phyloP scores from a whole-genome alignment of 2,797 vertebrate genomes.

The Malacoraja senta region DNA sequence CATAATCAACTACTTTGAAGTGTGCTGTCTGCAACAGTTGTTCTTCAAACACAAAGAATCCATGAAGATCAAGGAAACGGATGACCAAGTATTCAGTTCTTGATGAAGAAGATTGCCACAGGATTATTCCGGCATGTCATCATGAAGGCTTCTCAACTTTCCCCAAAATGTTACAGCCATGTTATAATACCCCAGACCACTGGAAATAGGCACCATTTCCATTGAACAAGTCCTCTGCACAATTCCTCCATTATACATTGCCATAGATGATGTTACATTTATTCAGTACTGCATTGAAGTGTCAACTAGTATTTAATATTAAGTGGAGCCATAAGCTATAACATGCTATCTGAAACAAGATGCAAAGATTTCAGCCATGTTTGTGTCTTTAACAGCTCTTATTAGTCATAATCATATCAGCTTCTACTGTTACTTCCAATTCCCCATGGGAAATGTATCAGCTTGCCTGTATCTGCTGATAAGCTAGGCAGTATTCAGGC shows the following conservation, averaged over 20 bases:
- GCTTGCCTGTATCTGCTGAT: neutral
- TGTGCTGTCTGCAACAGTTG: neutral
- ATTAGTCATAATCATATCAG: neutral
- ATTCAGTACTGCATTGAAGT: neutral
- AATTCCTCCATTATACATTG: neutral
- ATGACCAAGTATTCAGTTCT: neutral
- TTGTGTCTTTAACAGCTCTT: neutral
- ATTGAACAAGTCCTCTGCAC: neutral
- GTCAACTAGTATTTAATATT: neutral
- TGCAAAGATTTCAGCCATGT: too few relatives aligned
- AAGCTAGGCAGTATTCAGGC: neutral
- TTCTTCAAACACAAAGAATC: neutral
- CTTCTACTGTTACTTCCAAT: neutral
- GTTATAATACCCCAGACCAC: neutral
- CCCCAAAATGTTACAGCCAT: neutral
- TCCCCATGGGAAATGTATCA: neutral
- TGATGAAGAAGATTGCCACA: neutral
- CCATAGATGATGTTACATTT: neutral
- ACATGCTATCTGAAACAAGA: neutral
- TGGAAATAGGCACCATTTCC: neutral
- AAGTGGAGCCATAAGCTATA: neutral
- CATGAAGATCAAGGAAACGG: neutral
- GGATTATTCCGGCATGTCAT: neutral
- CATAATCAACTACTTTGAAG: neutral
- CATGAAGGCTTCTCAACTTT: neutral